Evolutionary conservation across 2,113 vertebrate species (phyloP).

Genomic region (Pseudopipra pipra): DNA sequence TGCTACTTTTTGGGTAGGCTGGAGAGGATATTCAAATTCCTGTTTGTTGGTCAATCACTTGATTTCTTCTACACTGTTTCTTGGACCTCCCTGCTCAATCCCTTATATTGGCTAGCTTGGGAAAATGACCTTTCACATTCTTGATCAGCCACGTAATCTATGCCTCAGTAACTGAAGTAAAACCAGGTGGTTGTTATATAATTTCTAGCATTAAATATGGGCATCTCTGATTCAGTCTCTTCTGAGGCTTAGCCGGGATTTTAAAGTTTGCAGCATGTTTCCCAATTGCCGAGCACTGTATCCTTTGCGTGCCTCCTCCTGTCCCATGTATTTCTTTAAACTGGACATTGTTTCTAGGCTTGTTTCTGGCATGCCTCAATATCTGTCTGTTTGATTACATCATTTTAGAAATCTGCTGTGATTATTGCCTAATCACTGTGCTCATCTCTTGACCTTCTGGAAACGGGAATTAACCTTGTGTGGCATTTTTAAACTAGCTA

Average conservation of each 20-base stretch:
- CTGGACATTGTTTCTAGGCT: background rate
- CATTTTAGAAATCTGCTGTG: background rate
- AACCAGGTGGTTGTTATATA: background rate
- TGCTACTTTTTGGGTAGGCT: background rate
- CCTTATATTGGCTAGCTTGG: background rate
- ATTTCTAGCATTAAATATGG: background rate
- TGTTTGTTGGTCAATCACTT: background rate
- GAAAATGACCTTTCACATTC: background rate
- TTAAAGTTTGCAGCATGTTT: background rate
- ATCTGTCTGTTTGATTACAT: background rate
- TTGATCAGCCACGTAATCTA: background rate
- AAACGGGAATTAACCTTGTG: background rate
- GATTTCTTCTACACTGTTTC: background rate
- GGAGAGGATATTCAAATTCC: background rate
- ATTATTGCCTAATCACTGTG: background rate
- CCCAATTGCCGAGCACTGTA: background rate
- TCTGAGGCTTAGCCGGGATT: background rate
- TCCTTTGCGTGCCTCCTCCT: rapidly evolving
- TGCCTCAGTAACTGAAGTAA: background rate
- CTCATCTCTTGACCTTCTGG: background rate
- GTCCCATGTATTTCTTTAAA: background rate
- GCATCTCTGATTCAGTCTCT: background rate
- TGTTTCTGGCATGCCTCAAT: background rate
- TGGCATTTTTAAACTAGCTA: background rate
- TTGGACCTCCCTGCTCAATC: background rate